Base-by-base conservation (phyloP, 1,140 invertebrate genomes). In the Megalopta genalis region DNA sequence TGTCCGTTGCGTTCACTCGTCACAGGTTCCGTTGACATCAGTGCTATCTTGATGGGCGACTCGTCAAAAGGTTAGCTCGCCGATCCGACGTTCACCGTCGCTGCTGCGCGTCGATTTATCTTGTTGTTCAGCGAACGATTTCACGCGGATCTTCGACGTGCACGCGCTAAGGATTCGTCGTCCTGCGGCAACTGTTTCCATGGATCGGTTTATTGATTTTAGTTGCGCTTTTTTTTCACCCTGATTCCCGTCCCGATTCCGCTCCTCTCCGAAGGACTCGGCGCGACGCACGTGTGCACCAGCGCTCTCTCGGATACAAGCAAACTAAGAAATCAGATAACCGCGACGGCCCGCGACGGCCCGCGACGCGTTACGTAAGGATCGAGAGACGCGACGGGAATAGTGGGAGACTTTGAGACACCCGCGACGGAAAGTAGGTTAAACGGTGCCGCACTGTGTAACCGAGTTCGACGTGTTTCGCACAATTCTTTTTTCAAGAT, bases 321-420 rank as follows among this genome's bases (percentile, higher is more conserved):
- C 39, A 25, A n/a, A 37, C 66, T 59, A 81, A 84, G 57, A 70
- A 75, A 83, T 80, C 52, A 5, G 62, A 57, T 62, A 74, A 83
- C 52, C 39, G n/a, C 64, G 54, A 14, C 32, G 65, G 59, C 52
- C 46, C 21, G 18, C 57, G 63, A 66, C 49, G 49, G 54, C 25
- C 6, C 37, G 66, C 60, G 69, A 27, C n/a, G 27, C 16, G 65
- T 84, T 75, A 83, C 71, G 77, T 75, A 84, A 83, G 65, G 32
- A 74, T 32, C 27, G 39, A 73, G 71, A 54, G 65, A 63, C 64
- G 57, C 54, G 27, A 2, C 23, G 37, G 23, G 37, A 32, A 79
- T 32, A 64, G 46, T 62, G 65, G 74, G 80, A 69, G 64, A 57
- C 52, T 49, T 73, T 23, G 68, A 82, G 37, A 37, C 62, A n/a